Evolutionary conservation across 2,888 invertebrate genomes (phyloP).

Genomic region (Amiota communis): DNA sequence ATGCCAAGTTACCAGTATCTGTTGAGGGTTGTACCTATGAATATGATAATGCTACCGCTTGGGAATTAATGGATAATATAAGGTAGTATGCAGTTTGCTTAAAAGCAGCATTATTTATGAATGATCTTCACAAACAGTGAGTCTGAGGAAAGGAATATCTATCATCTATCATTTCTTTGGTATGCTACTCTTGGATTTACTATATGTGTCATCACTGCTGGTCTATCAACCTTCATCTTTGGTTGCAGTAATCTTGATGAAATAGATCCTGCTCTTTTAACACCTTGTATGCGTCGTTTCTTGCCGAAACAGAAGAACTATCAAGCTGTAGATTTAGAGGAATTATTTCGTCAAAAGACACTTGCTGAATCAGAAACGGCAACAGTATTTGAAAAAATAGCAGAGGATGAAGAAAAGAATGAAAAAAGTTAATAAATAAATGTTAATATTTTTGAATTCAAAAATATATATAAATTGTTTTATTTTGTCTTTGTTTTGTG

Average conservation of each 20-base stretch:
- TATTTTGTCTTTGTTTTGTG: constrained; percentile 27
- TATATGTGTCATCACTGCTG: constrained; percentile 77
- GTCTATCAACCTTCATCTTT: constrained; percentile 76
- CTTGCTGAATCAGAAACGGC: not conserved
- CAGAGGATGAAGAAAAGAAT: not conserved
- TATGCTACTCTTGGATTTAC: constrained; percentile 79
- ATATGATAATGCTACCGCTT: constrained; percentile 63
- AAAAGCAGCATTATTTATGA: not conserved
- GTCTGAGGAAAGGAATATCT: constrained; percentile 57
- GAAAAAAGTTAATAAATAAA: constrained; percentile 6
- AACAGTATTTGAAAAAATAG: constrained; percentile 3
- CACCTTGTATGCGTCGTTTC: constrained; percentile 79
- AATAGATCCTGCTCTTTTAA: constrained; percentile 77
- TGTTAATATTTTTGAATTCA: not conserved
- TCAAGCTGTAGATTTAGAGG: constrained; percentile 48
- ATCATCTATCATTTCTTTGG: constrained; percentile 84
- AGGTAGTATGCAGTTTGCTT: constrained; percentile 46
- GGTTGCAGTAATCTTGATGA: constrained; percentile 75
- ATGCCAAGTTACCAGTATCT: constrained; percentile 75
- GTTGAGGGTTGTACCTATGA: constrained; percentile 73
- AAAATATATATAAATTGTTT: constrained; percentile 16
- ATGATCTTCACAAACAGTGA: constrained; percentile 4
- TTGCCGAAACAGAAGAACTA: constrained; percentile 55
- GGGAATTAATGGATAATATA: constrained; percentile 53
- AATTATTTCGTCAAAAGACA: constrained; percentile 48